Evolutionary conservation across 2,797 vertebrate species (phyloP).

Genomic region (Rhinichthys osculus): DNA sequence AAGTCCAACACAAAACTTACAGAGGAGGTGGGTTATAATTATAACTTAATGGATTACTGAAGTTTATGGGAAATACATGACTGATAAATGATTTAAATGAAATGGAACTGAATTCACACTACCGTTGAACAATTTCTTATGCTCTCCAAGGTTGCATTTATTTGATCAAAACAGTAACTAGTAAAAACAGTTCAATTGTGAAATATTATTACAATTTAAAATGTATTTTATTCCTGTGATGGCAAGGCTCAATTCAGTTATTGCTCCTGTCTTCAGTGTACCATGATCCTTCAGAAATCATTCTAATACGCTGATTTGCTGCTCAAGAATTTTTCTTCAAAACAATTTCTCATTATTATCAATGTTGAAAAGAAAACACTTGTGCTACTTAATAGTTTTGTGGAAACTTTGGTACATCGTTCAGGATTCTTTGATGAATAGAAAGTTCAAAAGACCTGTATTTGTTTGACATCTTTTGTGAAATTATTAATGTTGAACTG

Average conservation of each 20-base stretch:
- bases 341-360: neutral
- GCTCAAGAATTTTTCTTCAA: neutral
- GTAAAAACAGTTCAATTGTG: neutral
- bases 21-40: constrained; percentile 85
- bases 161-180: neutral
- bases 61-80: neutral
- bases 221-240: neutral
- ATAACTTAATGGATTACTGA: neutral
- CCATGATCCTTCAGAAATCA: neutral
- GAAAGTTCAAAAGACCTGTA: too few species aligned
- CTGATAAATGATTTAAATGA: neutral
- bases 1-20: constrained; percentile 98
- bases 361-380: neutral
- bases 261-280: neutral
- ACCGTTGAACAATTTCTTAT: neutral
- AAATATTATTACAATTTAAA: neutral
- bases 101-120: neutral
- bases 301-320: neutral
- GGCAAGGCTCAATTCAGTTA: neutral
- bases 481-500: neutral
- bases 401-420: neutral
- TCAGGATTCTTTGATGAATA: neutral
- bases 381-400: neutral
- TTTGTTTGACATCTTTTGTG: neutral
- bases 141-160: neutral